Conservation (phyloP, 2,888 invertebrate species). For the Lithophane ornitopus region DNA sequence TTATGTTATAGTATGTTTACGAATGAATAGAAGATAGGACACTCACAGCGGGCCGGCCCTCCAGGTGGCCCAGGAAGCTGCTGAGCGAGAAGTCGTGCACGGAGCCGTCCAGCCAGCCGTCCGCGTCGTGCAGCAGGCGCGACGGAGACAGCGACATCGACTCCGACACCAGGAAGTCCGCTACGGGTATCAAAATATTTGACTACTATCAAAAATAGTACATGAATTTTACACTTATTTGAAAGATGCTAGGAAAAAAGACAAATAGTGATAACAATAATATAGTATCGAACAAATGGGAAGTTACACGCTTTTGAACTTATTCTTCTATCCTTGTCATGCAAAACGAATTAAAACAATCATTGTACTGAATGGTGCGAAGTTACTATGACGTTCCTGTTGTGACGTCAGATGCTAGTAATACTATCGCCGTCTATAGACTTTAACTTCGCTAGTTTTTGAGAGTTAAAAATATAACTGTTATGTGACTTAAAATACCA, state of each 20-base stretch:
- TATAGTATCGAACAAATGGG: too few relatives aligned
- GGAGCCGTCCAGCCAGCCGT: conserved; percentile 94
- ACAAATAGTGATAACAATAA: not conserved
- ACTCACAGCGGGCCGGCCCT: conserved; percentile 85
- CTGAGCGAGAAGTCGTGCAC: conserved; percentile 96
- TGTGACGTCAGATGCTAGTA: not conserved
- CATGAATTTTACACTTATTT: not conserved
- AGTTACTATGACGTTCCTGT: not conserved
- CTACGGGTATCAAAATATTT: not conserved
- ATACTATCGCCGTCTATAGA: not conserved
- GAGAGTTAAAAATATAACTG: too few relatives aligned
- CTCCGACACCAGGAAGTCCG: conserved; percentile 81
- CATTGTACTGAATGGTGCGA: not conserved
- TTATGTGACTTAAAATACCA: too few relatives aligned
- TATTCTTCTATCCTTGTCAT: not conserved
- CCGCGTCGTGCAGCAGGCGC: conserved; percentile 92
- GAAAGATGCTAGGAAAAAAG: not conserved
- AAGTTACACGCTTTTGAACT: not conserved
- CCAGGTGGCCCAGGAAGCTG: conserved; percentile 95
- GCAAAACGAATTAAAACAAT: not conserved
- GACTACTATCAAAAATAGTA: not conserved
- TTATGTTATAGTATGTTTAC: not conserved
- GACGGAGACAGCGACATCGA: conserved; percentile 91
- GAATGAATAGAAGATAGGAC: not conserved
- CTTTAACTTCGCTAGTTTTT: too few relatives aligned